These are phyloP conservation scores for Machimus atricapillus DNA, from an alignment of 2,888 invertebrate species.

Conservation along the genomic window DNA sequence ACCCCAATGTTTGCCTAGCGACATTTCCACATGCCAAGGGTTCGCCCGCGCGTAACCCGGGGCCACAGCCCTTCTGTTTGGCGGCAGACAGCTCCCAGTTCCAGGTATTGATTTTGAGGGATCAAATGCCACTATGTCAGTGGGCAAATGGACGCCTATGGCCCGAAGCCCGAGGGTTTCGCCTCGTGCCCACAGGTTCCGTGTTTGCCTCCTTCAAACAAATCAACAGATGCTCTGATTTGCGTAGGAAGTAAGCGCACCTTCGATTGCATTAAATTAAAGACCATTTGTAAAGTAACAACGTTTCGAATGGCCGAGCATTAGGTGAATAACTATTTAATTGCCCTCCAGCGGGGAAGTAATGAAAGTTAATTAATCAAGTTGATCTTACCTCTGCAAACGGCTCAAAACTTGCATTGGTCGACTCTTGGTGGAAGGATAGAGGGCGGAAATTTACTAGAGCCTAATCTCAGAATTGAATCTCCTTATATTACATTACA, in stretches of 20 bases:
- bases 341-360: not conserved
- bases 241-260: not conserved
- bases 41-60: not conserved
- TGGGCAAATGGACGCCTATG: not conserved
- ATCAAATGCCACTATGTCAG: not conserved
- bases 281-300: not conserved
- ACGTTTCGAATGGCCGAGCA: not conserved
- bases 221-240: not conserved
- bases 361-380: not conserved
- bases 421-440: not conserved
- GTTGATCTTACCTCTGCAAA: not conserved
- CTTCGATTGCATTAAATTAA: not conserved
- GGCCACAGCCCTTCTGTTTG: not conserved
- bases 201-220: not conserved
- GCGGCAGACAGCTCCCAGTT: not conserved
- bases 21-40: slow-evolving; percentile 1
- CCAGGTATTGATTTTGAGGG: not conserved
- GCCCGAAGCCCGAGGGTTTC: not conserved
- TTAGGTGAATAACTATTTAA: not conserved
- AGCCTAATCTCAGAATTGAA: not conserved
- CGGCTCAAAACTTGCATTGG: not conserved
- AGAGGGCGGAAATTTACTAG: not conserved
- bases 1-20: not conserved
- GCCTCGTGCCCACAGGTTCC: not conserved
- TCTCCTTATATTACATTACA: not conserved